phyloP scores from a whole-genome alignment of 2,888 invertebrate genomes.

The Ypsolopha scabrella region DNA sequence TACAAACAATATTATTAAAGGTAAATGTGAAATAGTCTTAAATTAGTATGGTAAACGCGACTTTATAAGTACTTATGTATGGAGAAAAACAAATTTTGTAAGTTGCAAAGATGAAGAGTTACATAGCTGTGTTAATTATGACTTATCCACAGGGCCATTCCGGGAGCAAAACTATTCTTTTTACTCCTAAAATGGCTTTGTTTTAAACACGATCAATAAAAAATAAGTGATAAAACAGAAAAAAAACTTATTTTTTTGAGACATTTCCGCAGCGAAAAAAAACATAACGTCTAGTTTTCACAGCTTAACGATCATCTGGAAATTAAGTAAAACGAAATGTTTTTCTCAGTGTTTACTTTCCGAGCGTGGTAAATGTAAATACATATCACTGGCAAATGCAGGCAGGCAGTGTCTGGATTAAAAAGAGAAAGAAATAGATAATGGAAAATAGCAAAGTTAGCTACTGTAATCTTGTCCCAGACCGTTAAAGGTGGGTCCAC shows the following conservation, averaged over 20 bases:
- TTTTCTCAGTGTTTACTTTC: slow-evolving; percentile 13
- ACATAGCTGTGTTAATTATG: too few relatives aligned
- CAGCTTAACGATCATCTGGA: neutral
- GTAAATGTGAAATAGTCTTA: slow-evolving; percentile 65
- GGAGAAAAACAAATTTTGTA: neutral
- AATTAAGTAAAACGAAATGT: neutral
- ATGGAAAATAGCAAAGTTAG: slow-evolving; percentile 9
- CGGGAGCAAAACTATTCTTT: too few relatives aligned
- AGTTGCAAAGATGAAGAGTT: too few relatives aligned
- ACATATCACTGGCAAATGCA: slow-evolving; percentile 51
- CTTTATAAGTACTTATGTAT: slow-evolving; percentile 32
- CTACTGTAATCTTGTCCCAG: slow-evolving; percentile 6
- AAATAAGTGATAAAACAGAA: neutral
- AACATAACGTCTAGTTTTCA: neutral
- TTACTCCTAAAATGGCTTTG: neutral
- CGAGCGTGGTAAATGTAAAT: slow-evolving; percentile 50
- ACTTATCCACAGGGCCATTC: too few relatives aligned
- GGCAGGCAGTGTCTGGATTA: slow-evolving; percentile 33
- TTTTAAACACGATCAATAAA: neutral
- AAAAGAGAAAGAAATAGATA: neutral
- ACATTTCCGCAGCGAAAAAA: neutral
- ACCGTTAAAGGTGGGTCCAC: too few relatives aligned
- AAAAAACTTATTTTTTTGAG: neutral
- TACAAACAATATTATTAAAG: slow-evolving; percentile 67
- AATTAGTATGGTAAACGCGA: slow-evolving; percentile 49